Conservation (phyloP, 2,888 invertebrate genomes). For the Ischnura elegans region DNA sequence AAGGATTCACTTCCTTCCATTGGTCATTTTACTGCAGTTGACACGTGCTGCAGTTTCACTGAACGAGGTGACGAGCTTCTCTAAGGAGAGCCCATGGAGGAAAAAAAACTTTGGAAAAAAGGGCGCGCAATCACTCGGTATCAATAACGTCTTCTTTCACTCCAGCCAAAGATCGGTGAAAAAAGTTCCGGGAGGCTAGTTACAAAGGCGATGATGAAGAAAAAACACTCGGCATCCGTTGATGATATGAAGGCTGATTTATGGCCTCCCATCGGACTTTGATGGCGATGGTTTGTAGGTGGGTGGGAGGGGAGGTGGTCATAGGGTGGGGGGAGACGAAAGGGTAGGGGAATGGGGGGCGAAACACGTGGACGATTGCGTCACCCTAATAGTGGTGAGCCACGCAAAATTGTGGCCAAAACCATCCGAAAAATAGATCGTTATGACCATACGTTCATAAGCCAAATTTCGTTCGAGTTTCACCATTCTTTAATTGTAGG, state of each 20-base stretch:
- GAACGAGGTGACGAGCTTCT: not conserved
- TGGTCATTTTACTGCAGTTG: not conserved
- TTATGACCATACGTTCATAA: no score
- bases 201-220: not conserved
- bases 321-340: not conserved
- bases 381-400: not conserved
- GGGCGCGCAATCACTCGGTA: not conserved
- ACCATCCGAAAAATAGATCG: no score
- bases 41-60: not conserved
- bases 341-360: not conserved
- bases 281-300: not conserved
- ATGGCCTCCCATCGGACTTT: not conserved
- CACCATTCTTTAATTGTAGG: no score
- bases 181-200: not conserved
- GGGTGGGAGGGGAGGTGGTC: not conserved
- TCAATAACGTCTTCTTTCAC: not conserved
- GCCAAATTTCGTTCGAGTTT: no score
- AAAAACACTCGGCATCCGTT: not conserved
- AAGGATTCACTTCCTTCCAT: not conserved
- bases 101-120: not conserved
- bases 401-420: no score
- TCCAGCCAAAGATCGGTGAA: not conserved
- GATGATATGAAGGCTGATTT: not conserved
- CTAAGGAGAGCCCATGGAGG: not conserved
- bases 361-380: not conserved